Conservation (phyloP, 2,113 vertebrate genomes). For the Genyomyrus donnyi region DNA sequence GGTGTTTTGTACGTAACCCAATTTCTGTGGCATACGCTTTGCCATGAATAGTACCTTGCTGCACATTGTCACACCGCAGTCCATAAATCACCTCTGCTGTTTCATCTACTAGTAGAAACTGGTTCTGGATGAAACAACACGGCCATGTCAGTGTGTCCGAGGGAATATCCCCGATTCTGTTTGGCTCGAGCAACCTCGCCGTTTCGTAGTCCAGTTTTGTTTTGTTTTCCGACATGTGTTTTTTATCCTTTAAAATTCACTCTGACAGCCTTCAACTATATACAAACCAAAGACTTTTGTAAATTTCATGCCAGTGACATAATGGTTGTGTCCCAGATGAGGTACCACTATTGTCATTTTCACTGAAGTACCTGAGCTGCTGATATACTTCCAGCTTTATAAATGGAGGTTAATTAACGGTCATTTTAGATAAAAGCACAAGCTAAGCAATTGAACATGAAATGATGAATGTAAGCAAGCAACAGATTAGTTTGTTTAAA, state of each 20-base stretch:
- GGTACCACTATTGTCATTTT: not conserved
- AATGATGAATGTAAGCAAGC: not conserved
- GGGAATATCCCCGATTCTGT: not conserved
- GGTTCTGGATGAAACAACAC: slow-evolving; percentile 49
- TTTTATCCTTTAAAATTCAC: not conserved
- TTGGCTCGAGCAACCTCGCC: not conserved
- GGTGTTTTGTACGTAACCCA: slow-evolving; percentile 55
- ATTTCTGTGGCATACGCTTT: slow-evolving; percentile 45
- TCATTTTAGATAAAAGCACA: not conserved
- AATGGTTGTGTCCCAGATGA: not conserved
- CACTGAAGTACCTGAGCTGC: not conserved
- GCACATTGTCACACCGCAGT: slow-evolving; percentile 46
- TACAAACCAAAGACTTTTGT: not conserved
- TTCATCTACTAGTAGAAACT: slow-evolving; percentile 48
- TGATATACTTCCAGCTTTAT: not conserved
- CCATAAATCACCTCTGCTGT: slow-evolving; percentile 59
- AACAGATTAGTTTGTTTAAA: not conserved
- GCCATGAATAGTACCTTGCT: slow-evolving; percentile 41
- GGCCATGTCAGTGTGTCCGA: slow-evolving; percentile 12
- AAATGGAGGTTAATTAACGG: not conserved
- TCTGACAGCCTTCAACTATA: not conserved
- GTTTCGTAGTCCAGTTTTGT: not conserved
- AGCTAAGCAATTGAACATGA: not conserved
- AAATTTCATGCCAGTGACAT: not conserved
- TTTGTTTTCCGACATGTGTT: not conserved